Evolutionary conservation across 2,888 invertebrate species (phyloP).

Genomic region (Drosophila villosipedis): DNA sequence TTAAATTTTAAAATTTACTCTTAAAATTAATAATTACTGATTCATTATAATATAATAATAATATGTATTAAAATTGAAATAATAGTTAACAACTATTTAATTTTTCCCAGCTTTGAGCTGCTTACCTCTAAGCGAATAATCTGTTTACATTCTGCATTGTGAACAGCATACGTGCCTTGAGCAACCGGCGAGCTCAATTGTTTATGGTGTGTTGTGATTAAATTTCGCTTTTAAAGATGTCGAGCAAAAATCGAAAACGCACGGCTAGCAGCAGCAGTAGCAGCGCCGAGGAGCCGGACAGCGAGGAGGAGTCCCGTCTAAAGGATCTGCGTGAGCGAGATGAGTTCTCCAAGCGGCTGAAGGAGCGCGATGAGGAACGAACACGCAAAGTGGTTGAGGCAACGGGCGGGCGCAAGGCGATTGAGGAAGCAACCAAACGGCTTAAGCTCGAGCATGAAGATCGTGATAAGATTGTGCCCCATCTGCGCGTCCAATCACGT

Average conservation of each 20-base stretch:
- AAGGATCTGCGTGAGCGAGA: constrained; percentile 96
- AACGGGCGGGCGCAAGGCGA: constrained; percentile 89
- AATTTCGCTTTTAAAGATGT: constrained; percentile 55
- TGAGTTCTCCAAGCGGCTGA: constrained; percentile 95
- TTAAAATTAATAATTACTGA: not conserved
- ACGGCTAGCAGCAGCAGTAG: constrained; percentile 67
- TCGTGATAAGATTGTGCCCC: constrained; percentile 93
- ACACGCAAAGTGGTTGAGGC: constrained; percentile 91
- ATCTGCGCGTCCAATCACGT: constrained; percentile 95
- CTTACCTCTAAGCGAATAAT: not conserved
- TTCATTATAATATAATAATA: not conserved
- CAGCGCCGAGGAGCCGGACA: constrained; percentile 87
- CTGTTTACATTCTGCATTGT: not conserved
- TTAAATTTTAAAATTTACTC: not conserved
- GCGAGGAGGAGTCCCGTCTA: constrained; percentile 92
- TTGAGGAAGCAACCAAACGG: constrained; percentile 95
- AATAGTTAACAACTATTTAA: not conserved
- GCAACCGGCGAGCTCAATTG: constrained; percentile 19
- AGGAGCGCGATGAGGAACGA: constrained; percentile 94
- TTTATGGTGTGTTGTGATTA: constrained; percentile 15
- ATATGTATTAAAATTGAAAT: not conserved
- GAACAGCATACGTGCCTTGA: constrained; percentile 25
- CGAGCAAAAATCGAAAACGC: constrained; percentile 72
- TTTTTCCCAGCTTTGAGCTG: not conserved
- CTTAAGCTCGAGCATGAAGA: constrained; percentile 95